Percentiles rank a stretch among this genome's conserved stretches.
phyloP scores from a whole-genome alignment of 2,888 invertebrate species.

The Ennomos erosarius region DNA sequence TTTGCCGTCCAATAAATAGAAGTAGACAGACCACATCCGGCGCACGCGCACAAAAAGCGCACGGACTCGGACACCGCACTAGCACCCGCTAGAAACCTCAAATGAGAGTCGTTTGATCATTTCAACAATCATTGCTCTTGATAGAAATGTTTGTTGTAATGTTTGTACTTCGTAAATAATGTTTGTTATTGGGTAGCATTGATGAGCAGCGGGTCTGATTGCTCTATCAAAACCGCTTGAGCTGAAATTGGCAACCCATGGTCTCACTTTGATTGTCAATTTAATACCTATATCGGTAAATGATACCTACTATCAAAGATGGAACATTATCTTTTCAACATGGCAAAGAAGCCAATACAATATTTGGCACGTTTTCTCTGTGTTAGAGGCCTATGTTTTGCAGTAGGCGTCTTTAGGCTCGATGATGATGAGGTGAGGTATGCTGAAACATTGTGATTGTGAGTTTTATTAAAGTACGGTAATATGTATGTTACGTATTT shows the following conservation, averaged over 20 bases:
- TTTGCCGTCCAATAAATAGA: slow-evolving; percentile 24
- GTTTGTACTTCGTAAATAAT: slow-evolving; percentile 48
- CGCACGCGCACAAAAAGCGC: slow-evolving; percentile 69
- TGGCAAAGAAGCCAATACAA: too few species aligned
- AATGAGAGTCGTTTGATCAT: slow-evolving; percentile 59
- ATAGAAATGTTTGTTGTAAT: slow-evolving; percentile 56
- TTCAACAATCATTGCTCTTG: slow-evolving; percentile 57
- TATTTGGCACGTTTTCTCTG: too few species aligned
- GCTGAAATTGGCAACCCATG: slow-evolving; percentile 1
- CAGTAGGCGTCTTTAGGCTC: too few species aligned
- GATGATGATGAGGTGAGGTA: too few species aligned
- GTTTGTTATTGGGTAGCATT: slow-evolving; percentile 56
- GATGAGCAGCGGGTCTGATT: slow-evolving; percentile 44
- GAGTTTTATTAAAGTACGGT: too few species aligned
- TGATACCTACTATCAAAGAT: too few species aligned
- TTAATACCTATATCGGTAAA: too few species aligned
- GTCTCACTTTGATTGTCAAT: slow-evolving; percentile 2
- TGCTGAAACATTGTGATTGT: too few species aligned
- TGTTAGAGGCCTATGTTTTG: too few species aligned
- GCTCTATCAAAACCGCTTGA: slow-evolving; percentile 8
- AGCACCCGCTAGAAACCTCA: slow-evolving; percentile 71
- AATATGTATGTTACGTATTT: too few species aligned
- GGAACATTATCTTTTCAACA: too few species aligned
- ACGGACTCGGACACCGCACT: slow-evolving; percentile 38
- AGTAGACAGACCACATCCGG: slow-evolving; percentile 71